Percentiles rank a stretch among this genome's conserved stretches.
Conservation (phyloP, 2,113 vertebrate genomes). For the Egretta garzetta region DNA sequence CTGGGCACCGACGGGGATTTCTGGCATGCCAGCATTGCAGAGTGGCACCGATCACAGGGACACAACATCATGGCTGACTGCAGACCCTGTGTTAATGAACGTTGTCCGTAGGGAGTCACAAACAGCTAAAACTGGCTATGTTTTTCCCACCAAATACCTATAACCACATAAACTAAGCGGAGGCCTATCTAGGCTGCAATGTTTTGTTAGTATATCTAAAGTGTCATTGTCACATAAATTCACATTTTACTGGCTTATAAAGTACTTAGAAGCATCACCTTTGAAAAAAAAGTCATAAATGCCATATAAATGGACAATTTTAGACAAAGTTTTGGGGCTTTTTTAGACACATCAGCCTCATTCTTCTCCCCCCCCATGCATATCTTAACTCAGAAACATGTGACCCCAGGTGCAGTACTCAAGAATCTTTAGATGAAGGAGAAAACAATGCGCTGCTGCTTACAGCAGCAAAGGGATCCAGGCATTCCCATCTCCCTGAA, state of each 20-base stretch:
- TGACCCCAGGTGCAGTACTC: neutral
- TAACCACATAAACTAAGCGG: neutral
- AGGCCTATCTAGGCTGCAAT: neutral
- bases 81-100: neutral
- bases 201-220: neutral
- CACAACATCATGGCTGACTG: neutral
- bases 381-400: neutral
- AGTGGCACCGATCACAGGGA: fast-evolving
- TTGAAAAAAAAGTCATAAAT: neutral
- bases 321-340: fast-evolving
- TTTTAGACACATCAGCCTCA: neutral
- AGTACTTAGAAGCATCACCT: neutral
- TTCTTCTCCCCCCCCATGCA: neutral
- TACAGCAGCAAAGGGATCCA: neutral
- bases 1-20: neutral
- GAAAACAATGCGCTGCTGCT: neutral
- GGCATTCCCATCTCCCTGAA: neutral
- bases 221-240: neutral
- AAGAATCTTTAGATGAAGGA: neutral
- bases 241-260: neutral
- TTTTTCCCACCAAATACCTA: neutral
- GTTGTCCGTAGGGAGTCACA: neutral
- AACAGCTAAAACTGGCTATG: neutral
- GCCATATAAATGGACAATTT: neutral
- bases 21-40: neutral